A percentile compares a stretch with the other conserved stretches of the same genome.
phyloP scores from a whole-genome alignment of 2,113 vertebrate species.

The Redunca redunca region DNA sequence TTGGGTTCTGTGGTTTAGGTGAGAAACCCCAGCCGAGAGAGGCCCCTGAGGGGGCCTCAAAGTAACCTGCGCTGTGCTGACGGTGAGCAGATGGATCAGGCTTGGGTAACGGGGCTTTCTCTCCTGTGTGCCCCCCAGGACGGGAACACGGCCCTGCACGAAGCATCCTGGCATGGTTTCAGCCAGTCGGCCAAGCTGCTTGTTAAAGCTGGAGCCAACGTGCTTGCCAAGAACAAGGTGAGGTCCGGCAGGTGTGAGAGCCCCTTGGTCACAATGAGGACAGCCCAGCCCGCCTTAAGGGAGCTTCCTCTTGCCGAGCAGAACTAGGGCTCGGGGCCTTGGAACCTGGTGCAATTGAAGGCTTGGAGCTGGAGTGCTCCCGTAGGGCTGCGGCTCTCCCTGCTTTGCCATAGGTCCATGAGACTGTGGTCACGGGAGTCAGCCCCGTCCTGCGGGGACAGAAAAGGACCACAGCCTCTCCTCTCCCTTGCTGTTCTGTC shows the following conservation, averaged over 20 bases:
- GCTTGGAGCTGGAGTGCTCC: not conserved
- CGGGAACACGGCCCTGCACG: conserved; percentile 95
- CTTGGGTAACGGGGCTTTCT: not conserved
- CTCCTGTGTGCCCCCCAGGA: conserved; percentile 80
- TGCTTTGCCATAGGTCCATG: accelerated
- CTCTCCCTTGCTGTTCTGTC: not conserved
- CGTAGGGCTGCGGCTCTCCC: accelerated
- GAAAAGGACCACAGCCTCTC: not conserved
- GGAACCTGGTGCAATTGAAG: not conserved
- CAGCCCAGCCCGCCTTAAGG: not conserved
- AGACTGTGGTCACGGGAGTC: not conserved
- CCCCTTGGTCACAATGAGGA: not conserved
- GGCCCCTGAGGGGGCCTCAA: not conserved
- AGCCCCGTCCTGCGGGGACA: not conserved
- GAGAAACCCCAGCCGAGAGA: not conserved
- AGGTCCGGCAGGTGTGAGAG: conserved; percentile 63
- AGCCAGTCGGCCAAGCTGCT: conserved; percentile 95
- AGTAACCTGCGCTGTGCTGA: accelerated
- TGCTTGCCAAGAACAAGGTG: conserved; percentile 97
- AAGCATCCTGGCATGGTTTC: conserved; percentile 97
- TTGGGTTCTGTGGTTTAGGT: not conserved
- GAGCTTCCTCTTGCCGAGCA: not conserved
- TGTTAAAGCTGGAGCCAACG: conserved; percentile 95
- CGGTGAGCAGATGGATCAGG: not conserved
- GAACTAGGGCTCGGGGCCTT: accelerated